Evolutionary conservation across 2,888 invertebrate genomes (phyloP).

Genomic region (Carabus problematicus): DNA sequence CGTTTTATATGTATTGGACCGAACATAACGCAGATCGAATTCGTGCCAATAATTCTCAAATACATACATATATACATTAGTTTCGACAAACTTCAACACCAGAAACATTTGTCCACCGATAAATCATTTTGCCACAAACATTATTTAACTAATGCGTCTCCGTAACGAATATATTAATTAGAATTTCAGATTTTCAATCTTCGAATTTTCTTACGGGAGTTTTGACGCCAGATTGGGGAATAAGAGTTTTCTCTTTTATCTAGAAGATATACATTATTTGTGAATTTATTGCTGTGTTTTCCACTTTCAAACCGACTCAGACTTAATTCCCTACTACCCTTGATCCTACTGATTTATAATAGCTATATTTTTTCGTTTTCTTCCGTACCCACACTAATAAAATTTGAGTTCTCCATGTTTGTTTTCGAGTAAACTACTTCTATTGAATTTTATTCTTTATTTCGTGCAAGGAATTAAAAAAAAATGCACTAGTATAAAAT

Average conservation of each 20-base stretch:
- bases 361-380: constrained; percentile 30
- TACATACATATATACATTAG: no score
- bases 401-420: constrained; percentile 13
- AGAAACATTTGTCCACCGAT: no score
- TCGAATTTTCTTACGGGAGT: neutral
- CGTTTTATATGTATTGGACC: constrained; percentile 9
- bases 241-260: neutral
- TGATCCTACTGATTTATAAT: constrained; percentile 31
- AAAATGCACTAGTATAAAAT: no score
- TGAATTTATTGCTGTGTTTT: constrained; percentile 37
- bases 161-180: no score
- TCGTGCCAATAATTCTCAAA: no score
- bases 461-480: no score
- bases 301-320: constrained; percentile 27
- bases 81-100: no score
- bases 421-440: neutral
- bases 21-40: no score
- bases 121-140: no score
- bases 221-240: neutral
- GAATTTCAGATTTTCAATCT: neutral
- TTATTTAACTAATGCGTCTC: no score
- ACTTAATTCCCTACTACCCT: constrained; percentile 33
- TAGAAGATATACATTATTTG: constrained; percentile 25
- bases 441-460: no score
- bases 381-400: neutral